Percentiles rank a stretch among this genome's conserved stretches.
Evolutionary conservation across 2,797 vertebrate species (phyloP).

Genomic region (Lophura swinhoii): DNA sequence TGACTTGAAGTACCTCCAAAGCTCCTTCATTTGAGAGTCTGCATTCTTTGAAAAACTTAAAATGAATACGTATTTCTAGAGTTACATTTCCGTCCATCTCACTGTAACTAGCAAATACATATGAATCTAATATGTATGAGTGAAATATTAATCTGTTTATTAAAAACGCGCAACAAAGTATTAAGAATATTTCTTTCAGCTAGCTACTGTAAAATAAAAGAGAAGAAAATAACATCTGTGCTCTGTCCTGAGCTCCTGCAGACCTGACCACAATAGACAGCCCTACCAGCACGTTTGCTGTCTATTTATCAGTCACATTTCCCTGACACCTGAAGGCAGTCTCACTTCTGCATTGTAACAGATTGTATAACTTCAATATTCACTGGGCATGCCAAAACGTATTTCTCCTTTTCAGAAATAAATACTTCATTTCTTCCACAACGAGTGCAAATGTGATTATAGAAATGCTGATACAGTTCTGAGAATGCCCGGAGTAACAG

Average conservation of each 20-base stretch:
- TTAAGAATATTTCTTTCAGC: neutral
- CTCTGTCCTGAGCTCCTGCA: neutral
- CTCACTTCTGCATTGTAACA: neutral
- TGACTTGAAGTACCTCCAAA: neutral
- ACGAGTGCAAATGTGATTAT: constrained; percentile 4
- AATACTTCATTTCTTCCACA: neutral
- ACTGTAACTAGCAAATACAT: neutral
- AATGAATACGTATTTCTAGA: neutral
- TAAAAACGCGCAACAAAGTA: neutral
- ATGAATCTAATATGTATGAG: neutral
- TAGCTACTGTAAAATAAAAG: neutral
- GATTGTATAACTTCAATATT: constrained; percentile 35
- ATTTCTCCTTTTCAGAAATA: neutral
- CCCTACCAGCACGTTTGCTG: neutral
- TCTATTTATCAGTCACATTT: neutral
- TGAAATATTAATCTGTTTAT: neutral
- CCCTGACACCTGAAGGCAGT: neutral
- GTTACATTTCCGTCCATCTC: neutral
- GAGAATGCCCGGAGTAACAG: neutral
- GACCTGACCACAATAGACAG: neutral
- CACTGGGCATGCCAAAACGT: neutral
- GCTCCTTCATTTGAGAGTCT: neutral
- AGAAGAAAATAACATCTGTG: neutral
- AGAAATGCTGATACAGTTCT: neutral
- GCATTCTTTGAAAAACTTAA: neutral